A percentile compares a stretch with the other conserved stretches of the same genome.
Conservation (phyloP, 30 jellyfish, hydroid and myxozoan species). For the Pelagia noctiluca region DNA sequence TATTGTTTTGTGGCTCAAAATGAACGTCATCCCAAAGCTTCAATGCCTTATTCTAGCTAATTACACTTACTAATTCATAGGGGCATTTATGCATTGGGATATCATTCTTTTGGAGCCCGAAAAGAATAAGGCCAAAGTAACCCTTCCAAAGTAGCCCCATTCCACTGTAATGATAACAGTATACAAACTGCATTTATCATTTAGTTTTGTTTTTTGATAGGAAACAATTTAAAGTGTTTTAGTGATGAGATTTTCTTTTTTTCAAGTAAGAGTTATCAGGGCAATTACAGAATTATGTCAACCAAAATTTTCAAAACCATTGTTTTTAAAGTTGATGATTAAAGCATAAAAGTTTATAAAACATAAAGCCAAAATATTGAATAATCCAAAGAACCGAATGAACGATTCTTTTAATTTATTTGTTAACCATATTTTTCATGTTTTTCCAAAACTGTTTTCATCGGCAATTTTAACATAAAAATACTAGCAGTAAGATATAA, state of each 20-base stretch:
- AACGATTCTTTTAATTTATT: background rate
- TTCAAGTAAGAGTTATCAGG: conserved; percentile 3
- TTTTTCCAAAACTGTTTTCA: background rate
- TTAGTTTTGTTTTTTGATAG: background rate
- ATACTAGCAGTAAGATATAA: background rate
- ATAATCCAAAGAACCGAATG: background rate
- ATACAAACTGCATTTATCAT: background rate
- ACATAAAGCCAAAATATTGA: conserved; percentile 2
- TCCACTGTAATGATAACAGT: conserved; percentile 3
- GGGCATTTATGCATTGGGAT: too few relatives aligned
- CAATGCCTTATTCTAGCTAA: too few relatives aligned
- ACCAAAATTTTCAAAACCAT: background rate
- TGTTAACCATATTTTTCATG: background rate
- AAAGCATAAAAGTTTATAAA: background rate
- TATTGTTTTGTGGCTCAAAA: too few relatives aligned
- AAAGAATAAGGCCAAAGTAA: too few relatives aligned
- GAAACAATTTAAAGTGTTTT: background rate
- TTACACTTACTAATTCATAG: too few relatives aligned
- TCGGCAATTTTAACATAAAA: background rate
- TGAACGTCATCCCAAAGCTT: too few relatives aligned
- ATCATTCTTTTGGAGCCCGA: too few relatives aligned
- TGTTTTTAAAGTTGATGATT: conserved; percentile 10
- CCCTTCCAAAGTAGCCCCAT: too few relatives aligned
- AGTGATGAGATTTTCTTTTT: background rate
- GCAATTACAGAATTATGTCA: conserved; percentile 18